Base-by-base conservation (phyloP, 2,888 invertebrate species). In the Thelaira solivaga region DNA sequence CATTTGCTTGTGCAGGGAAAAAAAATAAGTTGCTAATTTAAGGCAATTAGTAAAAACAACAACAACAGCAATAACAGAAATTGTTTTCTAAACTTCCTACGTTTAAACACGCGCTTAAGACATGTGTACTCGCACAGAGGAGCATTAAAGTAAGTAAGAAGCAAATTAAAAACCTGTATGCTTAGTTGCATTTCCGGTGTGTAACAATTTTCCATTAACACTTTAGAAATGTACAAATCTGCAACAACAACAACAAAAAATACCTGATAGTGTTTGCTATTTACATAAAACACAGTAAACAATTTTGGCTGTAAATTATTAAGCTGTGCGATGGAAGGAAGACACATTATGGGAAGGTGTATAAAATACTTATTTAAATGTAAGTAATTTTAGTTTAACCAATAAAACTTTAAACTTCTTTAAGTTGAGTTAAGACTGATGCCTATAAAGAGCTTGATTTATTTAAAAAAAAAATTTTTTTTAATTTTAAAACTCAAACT, bases 111-210 rank as follows among this genome's bases (percentile, higher is more conserved):
- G 26, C 22, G 10, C 13, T n/a, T 31, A 34, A 24, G 41, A 45
- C n/a, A 16, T 11, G 3, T 18, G 6, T 13, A 47, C 47, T 16
- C 20, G 47, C 24, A 26, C 39, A 45, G 22, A 45, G 53, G 36
- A 57, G 43, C 11, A 5, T 34, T 18, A 24, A 13, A 8, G 8
- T 29, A 10, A 47, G 22, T 53, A 29, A 41, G n/a, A n/a, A n/a
- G 36, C 39, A 26, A 36, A 24, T 24, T 10, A n/a, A 62, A 71
- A 71, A 71, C 71, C 62, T 53, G 61, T 62, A 62, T 71, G 62
- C 26, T 71, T 53, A 53, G 26, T 18, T 26, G 10, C 53, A 62
- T 43, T 71, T 71, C 71, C 71, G 71, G 71, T 62, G 71, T 34
- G 43, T 53, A 43, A 43, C 34, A 41, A 55, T 22, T 51, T 61